These are phyloP conservation scores for Acrobasis suavella DNA, from an alignment of 2,888 invertebrate species.

Conservation along the genomic window DNA sequence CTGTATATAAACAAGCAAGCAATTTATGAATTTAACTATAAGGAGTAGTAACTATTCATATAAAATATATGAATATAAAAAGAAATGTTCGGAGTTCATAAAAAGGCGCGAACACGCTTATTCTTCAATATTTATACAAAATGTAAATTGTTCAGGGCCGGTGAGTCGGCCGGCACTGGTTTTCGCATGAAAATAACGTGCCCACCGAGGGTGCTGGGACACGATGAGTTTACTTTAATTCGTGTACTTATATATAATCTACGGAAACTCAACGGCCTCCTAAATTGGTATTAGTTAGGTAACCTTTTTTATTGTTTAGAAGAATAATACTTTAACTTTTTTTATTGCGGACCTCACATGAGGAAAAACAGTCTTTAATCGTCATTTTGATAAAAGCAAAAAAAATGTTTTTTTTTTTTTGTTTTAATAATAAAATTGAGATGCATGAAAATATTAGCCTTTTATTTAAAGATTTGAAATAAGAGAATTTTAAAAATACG, in stretches of 20 bases:
- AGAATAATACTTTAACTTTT: background rate
- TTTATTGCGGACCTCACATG: background rate
- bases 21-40: too few species aligned
- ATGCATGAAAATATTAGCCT: too few species aligned
- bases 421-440: too few species aligned
- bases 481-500: too few species aligned
- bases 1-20: too few species aligned
- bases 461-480: too few species aligned
- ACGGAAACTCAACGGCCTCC: constrained; percentile 23
- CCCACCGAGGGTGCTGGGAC: constrained; percentile 41
- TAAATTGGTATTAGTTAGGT: background rate
- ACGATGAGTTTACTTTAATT: constrained; percentile 46
- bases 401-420: too few species aligned
- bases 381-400: too few species aligned
- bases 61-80: too few species aligned
- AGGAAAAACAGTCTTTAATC: too few species aligned
- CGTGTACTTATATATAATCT: constrained; percentile 31
- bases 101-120: constrained; percentile 40
- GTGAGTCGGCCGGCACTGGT: constrained; percentile 45
- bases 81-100: background rate
- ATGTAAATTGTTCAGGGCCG: constrained; percentile 65
- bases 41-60: too few species aligned
- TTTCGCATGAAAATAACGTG: constrained; percentile 52
- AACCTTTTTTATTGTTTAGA: background rate
- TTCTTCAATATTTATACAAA: constrained; percentile 63